Base-by-base conservation (phyloP, 2,797 vertebrate genomes). In the Austrolebias charrua region DNA sequence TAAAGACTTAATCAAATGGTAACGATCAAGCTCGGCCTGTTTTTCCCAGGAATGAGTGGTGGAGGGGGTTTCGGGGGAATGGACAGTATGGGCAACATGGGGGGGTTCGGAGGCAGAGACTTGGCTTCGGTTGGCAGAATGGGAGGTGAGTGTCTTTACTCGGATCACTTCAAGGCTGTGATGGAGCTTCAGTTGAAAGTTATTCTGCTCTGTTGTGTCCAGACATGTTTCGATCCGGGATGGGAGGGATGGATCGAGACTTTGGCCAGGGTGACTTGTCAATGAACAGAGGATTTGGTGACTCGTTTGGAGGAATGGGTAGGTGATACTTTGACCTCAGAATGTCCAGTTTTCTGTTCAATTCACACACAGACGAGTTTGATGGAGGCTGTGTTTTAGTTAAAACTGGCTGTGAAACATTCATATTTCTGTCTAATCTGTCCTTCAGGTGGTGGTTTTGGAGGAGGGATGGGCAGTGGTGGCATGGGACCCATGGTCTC, bases 291-390 rank as follows among this genome's bases (percentile, higher is more conserved):
- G 93, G 95, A 48, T 98, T 96, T 85, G 95, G 94, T 52, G 95
- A 98, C 71, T 94, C 96, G 10, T 98, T 95, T 90, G 95, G 96
- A 91, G 95, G 95, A 91, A 94, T 97, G 93, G 94, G 96, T 98
- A 91, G 88, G 90, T 68, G 1, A 31, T 2, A 14, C 5, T 19
- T 18, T 33, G 6, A 58, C 19, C 16, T 2, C 8, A 28, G 31
- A 33, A 6, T 33, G 3, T 24, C 24, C 24, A 24, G 24, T 24
- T 24, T 24, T 24, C 24, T 24, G 24, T 24, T 24, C 24, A 24
- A 24, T 24, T 24, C 24, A 24, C 31, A 33, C 31, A 33, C 31
- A 33, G 2, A 5, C 8, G 5, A 33, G 5, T 33, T 33, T 33
- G 8, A 33, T 8, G 5, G 8, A 33, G 8, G 1, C 5, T 8